Base-by-base conservation (phyloP, 1,140 invertebrate genomes). In the Diorhabda carinulata region DNA sequence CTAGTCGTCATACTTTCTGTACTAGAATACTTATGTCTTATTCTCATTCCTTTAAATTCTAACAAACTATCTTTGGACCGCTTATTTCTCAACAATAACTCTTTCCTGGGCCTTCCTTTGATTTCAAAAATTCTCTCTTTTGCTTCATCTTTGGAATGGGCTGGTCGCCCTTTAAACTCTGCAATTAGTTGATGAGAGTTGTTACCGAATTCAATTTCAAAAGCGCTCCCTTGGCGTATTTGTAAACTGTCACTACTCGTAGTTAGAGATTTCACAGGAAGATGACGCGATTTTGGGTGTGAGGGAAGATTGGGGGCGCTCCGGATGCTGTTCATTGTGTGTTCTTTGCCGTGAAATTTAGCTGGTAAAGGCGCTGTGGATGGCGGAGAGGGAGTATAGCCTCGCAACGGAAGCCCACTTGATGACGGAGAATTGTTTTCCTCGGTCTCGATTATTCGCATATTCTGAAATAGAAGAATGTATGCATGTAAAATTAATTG, bases 1-100 rank as follows among this genome's bases (percentile, higher is more conserved):
- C 90, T 92, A 2, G 91, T 93, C 6, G 91, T 91, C 86, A 94
- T 92, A 77, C 91, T 92, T 78, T 94, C 92, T 2, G 90, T 92
- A 76, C 91, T 93, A 1, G 90, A 93, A 78, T 91, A 94, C 66
- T 92, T 92, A 64, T 86, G 82, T 74, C 85, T 83, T 41, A 86
- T 82, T 72, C 85, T 84, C 84, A 88, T 86, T 66, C 85, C 86
- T 77, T 89, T 89, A 80, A 89, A 88, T 77, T 89, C 87, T 82
- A 89, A 85, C 59, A 77, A 75, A 43, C 87, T 79, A 82, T 85
- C 77, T 80, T 84, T 84, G 71, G 88, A 85, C 85, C 88, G 85
- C 70, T 86, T 86, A 80, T 90, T 90, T 81, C 90, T 87, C 77
- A 90, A 81, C 81, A 91, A 86, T 76, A 88, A 81, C 75, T 87